These are phyloP conservation scores for Brachynemurus nebulosus DNA, from an alignment of 2,888 invertebrate species.

Conservation along the genomic window DNA sequence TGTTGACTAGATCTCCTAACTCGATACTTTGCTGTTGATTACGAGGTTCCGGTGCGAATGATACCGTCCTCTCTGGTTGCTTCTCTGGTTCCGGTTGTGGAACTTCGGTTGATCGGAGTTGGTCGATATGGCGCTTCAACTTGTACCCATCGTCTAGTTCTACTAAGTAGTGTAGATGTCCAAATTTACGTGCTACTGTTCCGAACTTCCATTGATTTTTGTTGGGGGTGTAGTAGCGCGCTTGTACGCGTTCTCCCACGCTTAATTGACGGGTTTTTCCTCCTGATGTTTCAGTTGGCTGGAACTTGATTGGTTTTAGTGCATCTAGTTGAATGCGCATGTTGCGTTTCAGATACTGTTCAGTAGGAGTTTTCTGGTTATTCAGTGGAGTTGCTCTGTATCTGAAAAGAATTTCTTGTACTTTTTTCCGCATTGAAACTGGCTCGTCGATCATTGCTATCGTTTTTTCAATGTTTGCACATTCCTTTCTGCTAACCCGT, in stretches of 20 bases:
- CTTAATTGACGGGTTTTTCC: background rate
- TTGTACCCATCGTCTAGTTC: background rate
- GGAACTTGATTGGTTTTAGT: background rate
- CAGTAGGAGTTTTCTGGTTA: background rate
- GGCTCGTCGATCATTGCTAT: background rate
- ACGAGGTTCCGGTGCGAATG: background rate
- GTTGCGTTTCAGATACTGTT: background rate
- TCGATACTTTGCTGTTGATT: too few relatives aligned
- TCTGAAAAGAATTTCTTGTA: background rate
- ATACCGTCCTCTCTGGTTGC: background rate
- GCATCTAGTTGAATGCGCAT: background rate
- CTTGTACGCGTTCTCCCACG: background rate
- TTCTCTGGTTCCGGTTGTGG: too few relatives aligned
- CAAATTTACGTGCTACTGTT: background rate
- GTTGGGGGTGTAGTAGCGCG: background rate
- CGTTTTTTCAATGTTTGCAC: too few relatives aligned
- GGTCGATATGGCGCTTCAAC: background rate
- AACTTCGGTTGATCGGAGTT: too few relatives aligned
- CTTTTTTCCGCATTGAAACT: background rate
- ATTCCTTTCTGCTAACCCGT: background rate
- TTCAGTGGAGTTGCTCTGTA: background rate
- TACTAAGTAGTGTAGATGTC: background rate
- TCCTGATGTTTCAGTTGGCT: background rate
- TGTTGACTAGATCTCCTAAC: too few relatives aligned
- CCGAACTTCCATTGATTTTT: background rate